phyloP scores from a whole-genome alignment of 2,888 invertebrate genomes.

The Odontomyia ornata region DNA sequence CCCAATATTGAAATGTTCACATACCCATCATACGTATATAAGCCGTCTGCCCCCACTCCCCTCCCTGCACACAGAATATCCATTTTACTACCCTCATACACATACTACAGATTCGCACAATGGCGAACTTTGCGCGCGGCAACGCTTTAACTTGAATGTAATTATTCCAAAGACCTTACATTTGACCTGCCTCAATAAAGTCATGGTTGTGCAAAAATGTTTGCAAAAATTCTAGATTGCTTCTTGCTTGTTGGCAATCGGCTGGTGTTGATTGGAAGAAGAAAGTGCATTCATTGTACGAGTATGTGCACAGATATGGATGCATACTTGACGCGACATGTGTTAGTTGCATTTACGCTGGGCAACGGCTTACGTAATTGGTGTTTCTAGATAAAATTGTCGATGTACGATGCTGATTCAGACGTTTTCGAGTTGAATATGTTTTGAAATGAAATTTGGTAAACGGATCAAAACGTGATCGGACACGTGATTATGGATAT shows the following conservation, averaged over 20 bases:
- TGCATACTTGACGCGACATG: background rate
- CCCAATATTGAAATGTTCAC: background rate
- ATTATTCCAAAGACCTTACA: constrained; percentile 16
- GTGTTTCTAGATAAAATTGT: background rate
- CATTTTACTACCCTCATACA: background rate
- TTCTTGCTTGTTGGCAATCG: background rate
- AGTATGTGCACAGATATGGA: constrained; percentile 2
- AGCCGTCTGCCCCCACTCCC: background rate
- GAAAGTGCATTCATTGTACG: constrained; percentile 21
- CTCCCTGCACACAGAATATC: background rate
- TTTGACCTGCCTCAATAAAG: constrained; percentile 40
- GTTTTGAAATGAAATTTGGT: background rate
- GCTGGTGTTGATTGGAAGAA: background rate
- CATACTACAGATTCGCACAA: background rate
- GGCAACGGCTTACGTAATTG: background rate
- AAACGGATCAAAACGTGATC: background rate
- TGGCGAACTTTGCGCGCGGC: constrained; percentile 5
- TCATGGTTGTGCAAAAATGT: constrained; percentile 33
- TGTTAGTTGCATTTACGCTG: background rate
- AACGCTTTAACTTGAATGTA: background rate
- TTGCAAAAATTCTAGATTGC: constrained; percentile 8
- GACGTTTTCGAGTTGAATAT: no score
- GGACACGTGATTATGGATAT: background rate
- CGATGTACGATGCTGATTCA: background rate
- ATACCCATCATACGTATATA: no score